Percentiles rank a stretch among this genome's conserved stretches.
Evolutionary conservation across 2,888 invertebrate species (phyloP).

Genomic region (Nycteola revayana): DNA sequence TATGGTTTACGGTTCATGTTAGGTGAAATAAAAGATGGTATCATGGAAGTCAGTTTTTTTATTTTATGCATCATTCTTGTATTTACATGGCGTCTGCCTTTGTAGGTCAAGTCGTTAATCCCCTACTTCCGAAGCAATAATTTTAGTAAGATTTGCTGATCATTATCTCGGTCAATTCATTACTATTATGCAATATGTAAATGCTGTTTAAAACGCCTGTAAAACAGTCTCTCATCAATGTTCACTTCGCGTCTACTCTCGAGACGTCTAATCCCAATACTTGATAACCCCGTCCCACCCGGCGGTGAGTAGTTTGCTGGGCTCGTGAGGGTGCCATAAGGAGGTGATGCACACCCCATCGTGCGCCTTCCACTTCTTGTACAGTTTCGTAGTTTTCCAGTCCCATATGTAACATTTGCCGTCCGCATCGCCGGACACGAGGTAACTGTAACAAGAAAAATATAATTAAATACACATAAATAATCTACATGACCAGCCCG

Average conservation of each 20-base stretch:
- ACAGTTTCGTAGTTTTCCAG: constrained; percentile 99
- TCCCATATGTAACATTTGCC: constrained; percentile 99
- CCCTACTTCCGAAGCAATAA: no score
- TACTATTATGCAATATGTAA: no score
- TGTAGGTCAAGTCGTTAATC: no score
- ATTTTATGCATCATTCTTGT: constrained; percentile 68
- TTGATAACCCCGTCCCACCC: constrained; percentile 99
- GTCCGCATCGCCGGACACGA: constrained; percentile 99
- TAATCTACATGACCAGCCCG: no score
- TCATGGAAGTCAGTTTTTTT: constrained; percentile 37
- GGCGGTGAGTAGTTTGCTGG: constrained; percentile 97
- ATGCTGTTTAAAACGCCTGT: no score
- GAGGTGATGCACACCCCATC: constrained; percentile 97
- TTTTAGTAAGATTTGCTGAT: no score
- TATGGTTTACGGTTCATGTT: constrained; percentile 56
- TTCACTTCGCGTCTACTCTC: constrained; percentile 46
- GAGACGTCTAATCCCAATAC: constrained; percentile 95
- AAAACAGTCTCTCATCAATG: no score
- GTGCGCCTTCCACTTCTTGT: constrained; percentile 99
- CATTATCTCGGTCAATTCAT: no score
- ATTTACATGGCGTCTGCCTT: constrained; percentile 2
- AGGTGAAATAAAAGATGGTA: constrained; percentile 58
- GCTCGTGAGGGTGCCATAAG: constrained; percentile 99
- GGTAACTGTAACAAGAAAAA: constrained; percentile 87
- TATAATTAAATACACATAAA: no score